These are phyloP conservation scores for Stichodactyla mertensii DNA, from an alignment of 64 coral and sea anemone species.

Conservation along the genomic window DNA sequence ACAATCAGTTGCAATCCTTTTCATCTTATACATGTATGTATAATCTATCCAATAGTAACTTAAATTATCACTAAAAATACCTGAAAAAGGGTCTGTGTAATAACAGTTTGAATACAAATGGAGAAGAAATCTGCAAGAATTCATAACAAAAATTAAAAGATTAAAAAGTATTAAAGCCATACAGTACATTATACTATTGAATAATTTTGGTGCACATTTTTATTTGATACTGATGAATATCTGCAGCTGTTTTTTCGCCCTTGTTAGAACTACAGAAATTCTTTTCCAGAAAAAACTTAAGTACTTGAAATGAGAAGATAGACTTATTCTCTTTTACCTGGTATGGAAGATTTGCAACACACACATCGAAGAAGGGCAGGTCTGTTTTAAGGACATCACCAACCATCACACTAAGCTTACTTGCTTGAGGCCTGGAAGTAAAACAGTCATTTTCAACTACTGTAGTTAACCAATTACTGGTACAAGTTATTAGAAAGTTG, in stretches of 20 bases:
- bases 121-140: constrained; percentile 88
- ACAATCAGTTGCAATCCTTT: background rate
- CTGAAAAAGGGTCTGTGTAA: constrained; percentile 98
- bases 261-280: too few relatives aligned
- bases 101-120: constrained; percentile 96
- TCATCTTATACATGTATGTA: background rate
- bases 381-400: constrained; percentile 98
- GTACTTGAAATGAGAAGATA: too few relatives aligned
- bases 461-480: background rate
- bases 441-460: background rate
- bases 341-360: constrained; percentile 98
- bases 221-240: too few relatives aligned
- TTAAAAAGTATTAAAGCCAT: background rate
- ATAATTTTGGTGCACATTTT: too few relatives aligned
- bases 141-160: background rate
- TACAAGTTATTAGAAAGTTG: too few relatives aligned
- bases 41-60: background rate
- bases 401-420: constrained; percentile 95
- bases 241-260: too few relatives aligned
- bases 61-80: constrained; percentile 16
- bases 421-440: constrained; percentile 56
- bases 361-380: constrained; percentile 96
- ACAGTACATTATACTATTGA: too few relatives aligned
- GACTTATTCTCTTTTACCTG: constrained; percentile 34
- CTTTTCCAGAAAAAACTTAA: too few relatives aligned